A percentile compares a stretch with the other conserved stretches of the same genome.
These are phyloP conservation scores for Synanthedon andrenaeformis DNA, from an alignment of 2,888 invertebrate species.

Conservation along the genomic window DNA sequence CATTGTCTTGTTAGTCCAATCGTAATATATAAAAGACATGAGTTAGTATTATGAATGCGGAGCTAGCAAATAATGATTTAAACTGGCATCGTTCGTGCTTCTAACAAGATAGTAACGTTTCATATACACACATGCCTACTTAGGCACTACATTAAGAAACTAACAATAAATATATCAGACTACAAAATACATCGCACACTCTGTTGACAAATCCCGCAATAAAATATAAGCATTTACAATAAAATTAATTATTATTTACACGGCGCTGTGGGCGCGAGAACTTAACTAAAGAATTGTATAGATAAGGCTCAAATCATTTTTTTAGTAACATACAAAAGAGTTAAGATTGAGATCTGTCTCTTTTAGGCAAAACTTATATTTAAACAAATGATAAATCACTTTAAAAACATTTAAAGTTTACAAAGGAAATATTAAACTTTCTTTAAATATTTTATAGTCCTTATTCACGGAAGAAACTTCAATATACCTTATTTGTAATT, in stretches of 20 bases:
- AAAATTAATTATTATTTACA: slow-evolving; percentile 72
- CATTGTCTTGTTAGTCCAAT: slow-evolving; percentile 1
- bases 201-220: slow-evolving; percentile 71
- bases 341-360: too few species aligned
- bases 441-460: too few species aligned
- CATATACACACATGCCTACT: slow-evolving; percentile 33
- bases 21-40: slow-evolving; percentile 1
- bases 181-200: slow-evolving; percentile 65
- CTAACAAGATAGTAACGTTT: slow-evolving; percentile 6
- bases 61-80: slow-evolving; percentile 28
- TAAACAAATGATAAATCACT: too few species aligned
- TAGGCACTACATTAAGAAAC: slow-evolving; percentile 56
- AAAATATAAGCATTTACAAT: slow-evolving; percentile 72
- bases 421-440: too few species aligned
- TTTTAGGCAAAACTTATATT: too few species aligned
- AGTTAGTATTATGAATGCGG: slow-evolving; percentile 8
- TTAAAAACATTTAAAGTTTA: too few species aligned
- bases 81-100: slow-evolving; percentile 18
- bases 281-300: slow-evolving; percentile 19
- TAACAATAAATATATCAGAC: slow-evolving; percentile 62
- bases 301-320: slow-evolving; percentile 17
- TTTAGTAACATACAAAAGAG: too few species aligned
- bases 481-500: too few species aligned
- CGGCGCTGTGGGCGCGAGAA: slow-evolving; percentile 55
- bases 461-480: too few species aligned